Conservation (phyloP, 2,888 invertebrate species). For the Drosophila sordidula region DNA sequence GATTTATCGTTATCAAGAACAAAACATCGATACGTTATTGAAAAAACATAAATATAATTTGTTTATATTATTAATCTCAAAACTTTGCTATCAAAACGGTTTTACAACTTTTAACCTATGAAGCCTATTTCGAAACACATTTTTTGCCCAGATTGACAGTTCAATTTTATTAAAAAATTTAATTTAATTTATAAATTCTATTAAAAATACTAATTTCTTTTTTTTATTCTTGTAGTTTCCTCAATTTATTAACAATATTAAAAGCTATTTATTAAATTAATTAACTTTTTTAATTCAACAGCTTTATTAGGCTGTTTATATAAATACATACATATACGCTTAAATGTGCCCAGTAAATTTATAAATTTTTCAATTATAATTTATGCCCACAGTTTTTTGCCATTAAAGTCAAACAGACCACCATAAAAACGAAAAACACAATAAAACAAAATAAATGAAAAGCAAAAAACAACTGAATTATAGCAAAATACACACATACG, state of each 20-base stretch:
- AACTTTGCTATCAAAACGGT: no score
- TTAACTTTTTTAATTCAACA: background rate
- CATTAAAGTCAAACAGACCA: conserved; percentile 38
- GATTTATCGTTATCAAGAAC: no score
- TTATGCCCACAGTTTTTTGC: conserved; percentile 36
- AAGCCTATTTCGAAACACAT: no score
- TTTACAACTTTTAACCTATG: no score
- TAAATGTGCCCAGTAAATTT: conserved; percentile 16
- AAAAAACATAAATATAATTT: no score
- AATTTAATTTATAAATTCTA: no score
- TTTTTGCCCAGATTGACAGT: background rate
- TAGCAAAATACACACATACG: conserved; percentile 19
- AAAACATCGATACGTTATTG: no score
- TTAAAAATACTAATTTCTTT: no score
- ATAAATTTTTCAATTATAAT: conserved; percentile 35
- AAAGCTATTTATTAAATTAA: conserved; percentile 19
- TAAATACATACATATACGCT: background rate
- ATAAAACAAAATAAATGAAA: conserved; percentile 7
- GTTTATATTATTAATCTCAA: no score
- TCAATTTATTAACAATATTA: conserved; percentile 21
- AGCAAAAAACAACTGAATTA: conserved; percentile 41
- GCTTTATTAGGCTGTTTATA: conserved; percentile 7
- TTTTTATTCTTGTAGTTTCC: background rate
- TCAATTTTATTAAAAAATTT: background rate
- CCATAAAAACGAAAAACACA: conserved; percentile 40